Conservation (phyloP, 23 tunicate species). For the Aplidium turbinatum region DNA sequence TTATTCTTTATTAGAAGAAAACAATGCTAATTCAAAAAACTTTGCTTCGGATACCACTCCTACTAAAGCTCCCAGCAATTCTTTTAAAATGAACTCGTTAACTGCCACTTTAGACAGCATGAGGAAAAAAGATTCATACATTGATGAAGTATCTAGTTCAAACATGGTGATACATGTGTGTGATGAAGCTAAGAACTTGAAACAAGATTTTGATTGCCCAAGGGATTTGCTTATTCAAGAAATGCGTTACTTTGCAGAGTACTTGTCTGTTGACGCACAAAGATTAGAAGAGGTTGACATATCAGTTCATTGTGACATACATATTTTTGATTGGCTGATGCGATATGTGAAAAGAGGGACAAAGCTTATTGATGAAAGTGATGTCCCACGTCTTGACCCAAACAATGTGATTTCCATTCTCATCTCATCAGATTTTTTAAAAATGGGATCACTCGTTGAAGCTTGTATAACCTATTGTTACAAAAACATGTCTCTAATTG, state of each 20-base stretch:
- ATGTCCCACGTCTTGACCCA: constrained; percentile 76
- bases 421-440: constrained; percentile 91
- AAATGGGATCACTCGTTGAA: constrained; percentile 92
- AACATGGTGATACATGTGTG: constrained; percentile 94
- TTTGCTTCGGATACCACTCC: not conserved
- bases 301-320: constrained; percentile 97
- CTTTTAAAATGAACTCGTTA: constrained; percentile 3
- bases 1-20: constrained; percentile 14
- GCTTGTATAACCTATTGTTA: constrained; percentile 80
- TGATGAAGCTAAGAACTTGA: constrained; percentile 88
- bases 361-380: constrained; percentile 42
- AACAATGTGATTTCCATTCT: constrained; percentile 89
- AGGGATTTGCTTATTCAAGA: constrained; percentile 91
- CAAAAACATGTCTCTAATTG: constrained; percentile 75
- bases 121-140: constrained; percentile 3
- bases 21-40: not conserved
- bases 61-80: not conserved
- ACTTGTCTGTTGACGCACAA: constrained; percentile 77
- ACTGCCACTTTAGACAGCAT: not conserved
- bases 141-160: constrained; percentile 34
- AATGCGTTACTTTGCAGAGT: constrained; percentile 97
- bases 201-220: constrained; percentile 92
- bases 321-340: constrained; percentile 98
- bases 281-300: constrained; percentile 95
- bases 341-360: constrained; percentile 83